Conservation (phyloP, 2,888 invertebrate genomes). For the Nephrocerus scutellatus region DNA sequence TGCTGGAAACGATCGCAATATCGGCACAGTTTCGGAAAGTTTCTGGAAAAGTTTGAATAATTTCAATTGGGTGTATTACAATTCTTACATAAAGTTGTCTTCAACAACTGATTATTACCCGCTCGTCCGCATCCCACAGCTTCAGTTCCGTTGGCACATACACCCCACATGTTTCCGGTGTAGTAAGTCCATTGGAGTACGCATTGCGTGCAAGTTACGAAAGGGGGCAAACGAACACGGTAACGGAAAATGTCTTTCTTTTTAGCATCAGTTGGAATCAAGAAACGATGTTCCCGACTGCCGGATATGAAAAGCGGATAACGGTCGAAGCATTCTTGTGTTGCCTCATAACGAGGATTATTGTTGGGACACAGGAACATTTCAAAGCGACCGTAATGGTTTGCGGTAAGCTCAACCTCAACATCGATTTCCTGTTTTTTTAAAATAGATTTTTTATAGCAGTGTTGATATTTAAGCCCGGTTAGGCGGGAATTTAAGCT, state of each 20-base stretch:
- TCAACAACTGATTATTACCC: conserved; percentile 32
- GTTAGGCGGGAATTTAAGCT: background rate
- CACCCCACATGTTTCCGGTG: conserved; percentile 85
- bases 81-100: background rate
- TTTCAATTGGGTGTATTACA: background rate
- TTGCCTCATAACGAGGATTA: conserved; percentile 68
- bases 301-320: conserved; percentile 69
- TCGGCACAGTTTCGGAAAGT: conserved; percentile 90
- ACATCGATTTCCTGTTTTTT: conserved; percentile 65
- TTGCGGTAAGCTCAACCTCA: conserved; percentile 81
- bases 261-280: conserved; percentile 65
- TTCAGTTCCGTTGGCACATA: conserved; percentile 76
- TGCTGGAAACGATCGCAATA: conserved; percentile 71
- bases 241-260: conserved; percentile 63
- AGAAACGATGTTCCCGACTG: conserved; percentile 61
- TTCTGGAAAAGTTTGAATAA: conserved; percentile 48
- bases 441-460: background rate
- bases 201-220: conserved; percentile 80
- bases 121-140: conserved; percentile 84
- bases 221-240: conserved; percentile 70
- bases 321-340: conserved; percentile 77
- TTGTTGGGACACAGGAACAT: conserved; percentile 81
- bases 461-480: too few species aligned
- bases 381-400: conserved; percentile 82
- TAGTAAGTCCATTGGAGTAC: conserved; percentile 91